A percentile compares a stretch with the other conserved stretches of the same genome.
These are phyloP conservation scores for Agelas oroides DNA, from an alignment of 37 sponge, comb jelly and placozoan species.

Conservation along the genomic window DNA sequence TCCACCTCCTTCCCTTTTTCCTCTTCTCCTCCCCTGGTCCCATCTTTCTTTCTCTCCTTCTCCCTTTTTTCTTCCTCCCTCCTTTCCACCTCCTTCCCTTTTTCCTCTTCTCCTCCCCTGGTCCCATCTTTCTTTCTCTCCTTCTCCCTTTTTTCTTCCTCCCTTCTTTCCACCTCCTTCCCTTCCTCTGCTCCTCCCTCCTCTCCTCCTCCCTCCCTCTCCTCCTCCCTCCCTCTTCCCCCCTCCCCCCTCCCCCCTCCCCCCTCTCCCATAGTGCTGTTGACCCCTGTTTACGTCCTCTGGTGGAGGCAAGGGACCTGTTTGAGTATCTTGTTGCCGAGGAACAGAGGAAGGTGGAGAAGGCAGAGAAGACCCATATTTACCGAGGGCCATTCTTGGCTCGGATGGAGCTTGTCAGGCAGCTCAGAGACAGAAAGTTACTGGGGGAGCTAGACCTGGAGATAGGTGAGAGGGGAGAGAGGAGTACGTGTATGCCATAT, in stretches of 20 bases:
- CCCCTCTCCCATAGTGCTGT: background rate
- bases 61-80: background rate
- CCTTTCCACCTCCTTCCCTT: background rate
- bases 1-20: too few species aligned
- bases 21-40: too few species aligned
- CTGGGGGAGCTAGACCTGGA: slow-evolving; percentile 29
- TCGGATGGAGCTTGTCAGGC: slow-evolving; percentile 72
- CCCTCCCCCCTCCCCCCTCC: background rate
- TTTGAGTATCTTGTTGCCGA: slow-evolving; percentile 27
- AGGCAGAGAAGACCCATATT: background rate
- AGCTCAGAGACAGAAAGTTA: slow-evolving; percentile 36
- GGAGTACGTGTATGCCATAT: background rate
- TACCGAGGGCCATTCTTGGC: slow-evolving; percentile 84
- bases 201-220: background rate
- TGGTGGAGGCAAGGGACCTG: slow-evolving; percentile 54
- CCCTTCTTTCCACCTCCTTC: too few species aligned
- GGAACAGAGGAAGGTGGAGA: slow-evolving; percentile 27
- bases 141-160: background rate
- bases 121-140: background rate
- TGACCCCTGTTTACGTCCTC: slow-evolving; percentile 17
- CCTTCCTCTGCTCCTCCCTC: too few species aligned
- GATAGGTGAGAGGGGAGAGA: background rate
- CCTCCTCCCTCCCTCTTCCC: background rate
- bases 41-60: too few species aligned
- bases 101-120: background rate